phyloP scores from a whole-genome alignment of 1,140 invertebrate species.

The Monomorium pharaonis region DNA sequence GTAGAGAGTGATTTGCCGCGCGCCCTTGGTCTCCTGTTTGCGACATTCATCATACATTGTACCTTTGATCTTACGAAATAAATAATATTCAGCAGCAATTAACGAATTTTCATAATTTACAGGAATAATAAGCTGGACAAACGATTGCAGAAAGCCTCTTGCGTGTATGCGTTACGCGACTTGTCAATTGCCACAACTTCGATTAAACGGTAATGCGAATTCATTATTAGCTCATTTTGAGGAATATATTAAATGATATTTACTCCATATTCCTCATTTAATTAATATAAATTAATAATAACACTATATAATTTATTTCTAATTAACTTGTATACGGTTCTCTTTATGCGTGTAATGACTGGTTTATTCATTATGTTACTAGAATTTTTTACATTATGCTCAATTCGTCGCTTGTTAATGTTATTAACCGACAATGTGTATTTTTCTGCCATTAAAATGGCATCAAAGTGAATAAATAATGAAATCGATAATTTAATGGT shows the following conservation, averaged over 20 bases:
- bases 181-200: slow-evolving; percentile 50
- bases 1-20: not conserved
- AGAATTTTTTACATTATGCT: not conserved
- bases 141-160: not conserved
- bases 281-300: slow-evolving; percentile 48
- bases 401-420: not conserved
- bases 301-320: slow-evolving; percentile 38
- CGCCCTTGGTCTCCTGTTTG: not conserved
- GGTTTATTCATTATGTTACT: not conserved
- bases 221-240: slow-evolving; percentile 33
- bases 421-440: not conserved
- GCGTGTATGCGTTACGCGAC: not conserved
- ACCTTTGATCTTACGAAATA: slow-evolving; percentile 27
- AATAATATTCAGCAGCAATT: slow-evolving; percentile 28
- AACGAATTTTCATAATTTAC: slow-evolving; percentile 31
- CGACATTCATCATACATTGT: slow-evolving; percentile 18
- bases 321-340: slow-evolving; percentile 11
- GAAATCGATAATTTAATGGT: not conserved
- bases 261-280: slow-evolving; percentile 22
- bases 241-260: slow-evolving; percentile 46
- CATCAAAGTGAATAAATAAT: not conserved
- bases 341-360: not conserved
- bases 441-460: not conserved
- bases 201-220: slow-evolving; percentile 35
- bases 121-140: slow-evolving; percentile 13